Base-by-base conservation (phyloP, 2,113 vertebrate species). In the Brachirus orientalis region DNA sequence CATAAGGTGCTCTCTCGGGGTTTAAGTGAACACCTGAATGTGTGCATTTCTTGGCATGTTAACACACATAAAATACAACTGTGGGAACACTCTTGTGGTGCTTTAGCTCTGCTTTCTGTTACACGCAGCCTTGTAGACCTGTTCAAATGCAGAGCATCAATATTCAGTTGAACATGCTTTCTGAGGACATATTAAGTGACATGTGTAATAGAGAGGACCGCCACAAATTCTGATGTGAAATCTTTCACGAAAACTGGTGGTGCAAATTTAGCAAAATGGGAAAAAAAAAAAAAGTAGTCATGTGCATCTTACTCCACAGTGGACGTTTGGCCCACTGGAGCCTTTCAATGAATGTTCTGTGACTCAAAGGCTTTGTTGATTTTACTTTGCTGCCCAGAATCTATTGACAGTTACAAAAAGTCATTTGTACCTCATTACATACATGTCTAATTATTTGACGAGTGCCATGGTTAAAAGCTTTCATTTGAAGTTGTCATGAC, bases 241-340 rank as follows among this genome's bases (percentile, higher is more conserved):
- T 65, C 72, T 82, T 63, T 71, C 46, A 69, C 43, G 65, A 57
- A 78, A 46, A 36, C 48, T 37, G 61, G 69, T 41, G 36, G 77
- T 85, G 85, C 77, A 89, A 87, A 83, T 88, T 85, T 66, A 85
- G 76, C 80, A 90, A 86, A 80, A 77, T 75, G 82, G 72, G 16
- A 17, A 36, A 36, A 36, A 63, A 78, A 56, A 77, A 64, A 72
- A 43, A n/a, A n/a, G n/a, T n/a, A 77, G 74, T 37, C 63, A 54
- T 72, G 76, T 80, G 67, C 19, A 62, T 84, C 54, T 82, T 72
- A 46, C 20, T 84, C 59, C 41, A 72, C 28, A 50, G 69, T 58
- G 36, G 13, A 88, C 58, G 17, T 82, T 59, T 40, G 52, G 76
- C 56, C 68, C 68, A 47, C 67, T 48, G 70, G 73, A 77, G 74